These are phyloP conservation scores for Mesochorus sp. DNA, from an alignment of 2,888 invertebrate species.

Conservation along the genomic window DNA sequence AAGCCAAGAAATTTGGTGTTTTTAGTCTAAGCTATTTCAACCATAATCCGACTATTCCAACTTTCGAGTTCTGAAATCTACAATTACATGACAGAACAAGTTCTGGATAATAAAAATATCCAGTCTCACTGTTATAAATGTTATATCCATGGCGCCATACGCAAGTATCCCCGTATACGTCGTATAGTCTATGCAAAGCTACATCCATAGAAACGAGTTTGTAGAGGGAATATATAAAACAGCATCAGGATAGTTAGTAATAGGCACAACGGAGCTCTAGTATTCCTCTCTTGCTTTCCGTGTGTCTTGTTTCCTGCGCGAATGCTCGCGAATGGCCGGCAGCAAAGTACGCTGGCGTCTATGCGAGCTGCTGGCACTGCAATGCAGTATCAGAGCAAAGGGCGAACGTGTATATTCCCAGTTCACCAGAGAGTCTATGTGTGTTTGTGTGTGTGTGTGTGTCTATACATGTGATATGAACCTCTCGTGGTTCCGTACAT, in stretches of 20 bases:
- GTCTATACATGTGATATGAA: not conserved
- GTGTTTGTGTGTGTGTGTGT: constrained; percentile 1
- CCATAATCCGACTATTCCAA: too few relatives aligned
- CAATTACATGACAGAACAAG: too few relatives aligned
- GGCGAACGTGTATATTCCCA: constrained; percentile 33
- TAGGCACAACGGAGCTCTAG: constrained; percentile 2
- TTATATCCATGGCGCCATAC: too few relatives aligned
- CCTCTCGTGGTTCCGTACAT: not conserved
- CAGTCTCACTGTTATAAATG: too few relatives aligned
- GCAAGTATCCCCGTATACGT: too few relatives aligned
- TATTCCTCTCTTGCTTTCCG: not conserved
- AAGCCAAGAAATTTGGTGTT: too few relatives aligned
- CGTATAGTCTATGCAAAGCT: too few relatives aligned
- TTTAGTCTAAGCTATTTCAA: too few relatives aligned
- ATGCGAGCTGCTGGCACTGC: constrained; percentile 71
- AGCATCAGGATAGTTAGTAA: constrained; percentile 20
- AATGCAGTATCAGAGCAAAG: constrained; percentile 74
- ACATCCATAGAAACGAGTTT: too few relatives aligned
- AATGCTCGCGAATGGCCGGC: constrained; percentile 70
- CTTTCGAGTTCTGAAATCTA: too few relatives aligned
- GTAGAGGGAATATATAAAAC: too few relatives aligned
- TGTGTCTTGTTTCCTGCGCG: constrained; percentile 63
- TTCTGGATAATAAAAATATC: too few relatives aligned
- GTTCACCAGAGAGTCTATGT: not conserved
- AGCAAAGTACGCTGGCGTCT: constrained; percentile 69